phyloP scores from a whole-genome alignment of 2,113 vertebrate species.

The Paracanthobrama guichenoti region DNA sequence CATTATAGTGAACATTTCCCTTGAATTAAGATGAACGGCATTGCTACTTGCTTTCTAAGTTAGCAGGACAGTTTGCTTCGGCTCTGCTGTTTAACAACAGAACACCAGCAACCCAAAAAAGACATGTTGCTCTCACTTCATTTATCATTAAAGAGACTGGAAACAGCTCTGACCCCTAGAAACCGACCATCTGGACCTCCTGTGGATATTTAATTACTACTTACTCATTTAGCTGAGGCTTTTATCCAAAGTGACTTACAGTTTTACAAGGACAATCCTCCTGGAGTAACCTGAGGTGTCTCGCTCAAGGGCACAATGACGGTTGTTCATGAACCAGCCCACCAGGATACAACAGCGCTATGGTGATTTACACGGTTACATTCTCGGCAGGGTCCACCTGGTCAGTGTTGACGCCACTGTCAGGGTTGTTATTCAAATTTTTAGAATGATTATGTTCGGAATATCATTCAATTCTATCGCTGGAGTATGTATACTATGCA shows the following conservation, averaged over 20 bases:
- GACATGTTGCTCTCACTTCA: slow-evolving; percentile 3
- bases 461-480: neutral
- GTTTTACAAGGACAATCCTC: neutral
- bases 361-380: neutral
- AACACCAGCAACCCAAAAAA: neutral
- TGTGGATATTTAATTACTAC: neutral
- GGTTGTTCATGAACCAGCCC: neutral
- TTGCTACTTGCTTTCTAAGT: neutral
- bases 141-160: neutral
- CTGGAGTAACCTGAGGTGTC: neutral
- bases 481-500: neutral
- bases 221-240: slow-evolving; percentile 6
- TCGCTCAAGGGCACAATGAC: neutral
- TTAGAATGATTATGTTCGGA: neutral
- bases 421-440: neutral
- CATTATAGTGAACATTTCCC: neutral
- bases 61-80: neutral
- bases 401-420: neutral
- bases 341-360: neutral
- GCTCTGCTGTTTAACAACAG: neutral
- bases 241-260: slow-evolving; percentile 18
- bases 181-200: slow-evolving; percentile 7
- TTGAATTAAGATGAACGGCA: neutral
- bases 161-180: slow-evolving; percentile 23
- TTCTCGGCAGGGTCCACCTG: neutral